Evolutionary conservation across 2,113 vertebrate species (phyloP).

Genomic region (Microcebus murinus): DNA sequence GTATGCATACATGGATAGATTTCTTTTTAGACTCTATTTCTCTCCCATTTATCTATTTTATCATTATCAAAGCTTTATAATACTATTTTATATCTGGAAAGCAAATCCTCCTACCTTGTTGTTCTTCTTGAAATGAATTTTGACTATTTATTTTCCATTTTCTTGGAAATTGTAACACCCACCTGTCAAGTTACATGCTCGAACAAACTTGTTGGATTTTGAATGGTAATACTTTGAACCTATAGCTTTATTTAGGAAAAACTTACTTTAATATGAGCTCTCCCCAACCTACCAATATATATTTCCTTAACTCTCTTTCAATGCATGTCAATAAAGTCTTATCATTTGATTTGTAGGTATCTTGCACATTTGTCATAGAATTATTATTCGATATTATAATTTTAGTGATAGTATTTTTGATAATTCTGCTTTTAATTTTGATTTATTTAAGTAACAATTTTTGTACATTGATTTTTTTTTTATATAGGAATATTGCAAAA

Average conservation of each 20-base stretch:
- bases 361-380: background rate
- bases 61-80: conserved; percentile 19
- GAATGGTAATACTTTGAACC: background rate
- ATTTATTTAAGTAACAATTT: background rate
- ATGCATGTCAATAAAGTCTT: background rate
- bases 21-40: background rate
- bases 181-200: background rate
- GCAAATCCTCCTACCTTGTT: background rate
- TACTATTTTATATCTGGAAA: background rate
- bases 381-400: background rate
- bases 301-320: background rate
- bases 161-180: background rate
- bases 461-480: background rate
- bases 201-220: background rate
- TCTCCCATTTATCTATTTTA: background rate
- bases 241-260: background rate
- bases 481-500: background rate
- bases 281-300: background rate
- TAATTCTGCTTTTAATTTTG: background rate
- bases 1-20: background rate
- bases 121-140: background rate
- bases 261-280: background rate
- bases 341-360: background rate
- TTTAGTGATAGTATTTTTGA: background rate
- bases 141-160: background rate